Conservation (phyloP, 2,797 vertebrate species). For the Sternotherus odoratus region DNA sequence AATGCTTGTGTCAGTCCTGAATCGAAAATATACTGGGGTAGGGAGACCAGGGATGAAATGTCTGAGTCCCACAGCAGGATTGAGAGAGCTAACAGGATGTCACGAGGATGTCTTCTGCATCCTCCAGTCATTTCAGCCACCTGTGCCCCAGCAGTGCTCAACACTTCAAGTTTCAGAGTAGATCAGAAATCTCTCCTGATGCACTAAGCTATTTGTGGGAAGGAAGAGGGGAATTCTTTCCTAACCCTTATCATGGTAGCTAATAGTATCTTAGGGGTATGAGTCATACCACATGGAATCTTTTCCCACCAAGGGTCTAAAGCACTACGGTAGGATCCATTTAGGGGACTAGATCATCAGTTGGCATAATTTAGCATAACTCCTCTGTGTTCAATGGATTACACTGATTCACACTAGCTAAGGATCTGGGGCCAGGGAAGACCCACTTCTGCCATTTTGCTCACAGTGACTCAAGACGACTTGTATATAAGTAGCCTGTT, state of each 20-base stretch:
- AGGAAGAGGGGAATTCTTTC: not conserved
- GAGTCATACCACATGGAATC: not conserved
- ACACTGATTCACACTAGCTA: not conserved
- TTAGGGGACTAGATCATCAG: not conserved
- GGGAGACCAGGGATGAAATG: fast-evolving
- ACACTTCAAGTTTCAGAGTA: not conserved
- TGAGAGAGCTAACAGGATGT: not conserved
- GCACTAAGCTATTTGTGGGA: fast-evolving
- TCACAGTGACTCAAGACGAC: not conserved
- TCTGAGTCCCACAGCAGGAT: fast-evolving
- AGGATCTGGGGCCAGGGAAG: not conserved
- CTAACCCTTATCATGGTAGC: fast-evolving
- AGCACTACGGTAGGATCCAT: not conserved
- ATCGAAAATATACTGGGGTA: not conserved
- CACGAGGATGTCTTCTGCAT: fast-evolving
- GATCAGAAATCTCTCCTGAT: not conserved
- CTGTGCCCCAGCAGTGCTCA: not conserved
- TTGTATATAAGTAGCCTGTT: not conserved
- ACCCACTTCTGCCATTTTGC: not conserved
- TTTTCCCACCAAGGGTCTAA: not conserved
- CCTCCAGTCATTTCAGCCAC: not conserved
- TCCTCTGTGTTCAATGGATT: too few species aligned
- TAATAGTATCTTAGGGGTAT: not conserved
- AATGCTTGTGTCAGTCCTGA: not conserved
- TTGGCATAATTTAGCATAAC: not conserved